Conservation (phyloP, 2,113 vertebrate genomes). For the Chloebia gouldiae region DNA sequence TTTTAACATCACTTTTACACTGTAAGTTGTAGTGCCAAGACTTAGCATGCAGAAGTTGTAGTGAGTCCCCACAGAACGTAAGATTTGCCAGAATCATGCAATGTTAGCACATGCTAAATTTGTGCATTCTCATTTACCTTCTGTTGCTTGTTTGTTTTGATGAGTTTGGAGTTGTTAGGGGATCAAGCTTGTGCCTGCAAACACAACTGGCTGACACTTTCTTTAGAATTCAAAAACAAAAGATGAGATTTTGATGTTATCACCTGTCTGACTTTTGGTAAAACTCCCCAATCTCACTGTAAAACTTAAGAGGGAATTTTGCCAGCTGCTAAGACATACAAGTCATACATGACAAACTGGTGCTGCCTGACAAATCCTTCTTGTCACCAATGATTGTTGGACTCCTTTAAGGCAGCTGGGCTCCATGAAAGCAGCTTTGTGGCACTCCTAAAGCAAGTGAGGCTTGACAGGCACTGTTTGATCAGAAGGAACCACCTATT, state of each 20-base stretch:
- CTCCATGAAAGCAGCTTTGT: not conserved
- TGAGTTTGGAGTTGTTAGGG: not conserved
- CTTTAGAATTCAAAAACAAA: not conserved
- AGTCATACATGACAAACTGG: not conserved
- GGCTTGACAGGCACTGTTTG: not conserved
- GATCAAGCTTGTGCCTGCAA: not conserved
- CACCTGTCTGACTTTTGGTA: not conserved
- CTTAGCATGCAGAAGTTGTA: not conserved
- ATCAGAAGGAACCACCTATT: not conserved
- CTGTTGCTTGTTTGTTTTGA: conserved; percentile 5
- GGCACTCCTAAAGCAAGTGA: not conserved
- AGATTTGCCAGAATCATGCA: not conserved
- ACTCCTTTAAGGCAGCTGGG: not conserved
- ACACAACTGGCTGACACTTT: not conserved
- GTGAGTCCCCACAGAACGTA: not conserved
- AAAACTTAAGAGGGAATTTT: not conserved
- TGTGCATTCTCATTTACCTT: not conserved
- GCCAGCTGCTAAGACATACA: not conserved
- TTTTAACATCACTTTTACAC: not conserved
- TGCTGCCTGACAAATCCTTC: not conserved
- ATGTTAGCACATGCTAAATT: not conserved
- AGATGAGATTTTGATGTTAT: not conserved
- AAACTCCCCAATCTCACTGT: not conserved
- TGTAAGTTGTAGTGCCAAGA: not conserved
- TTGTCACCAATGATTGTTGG: not conserved